Base-by-base conservation (phyloP, 1,140 invertebrate genomes). In the Temnothorax longispinosus region DNA sequence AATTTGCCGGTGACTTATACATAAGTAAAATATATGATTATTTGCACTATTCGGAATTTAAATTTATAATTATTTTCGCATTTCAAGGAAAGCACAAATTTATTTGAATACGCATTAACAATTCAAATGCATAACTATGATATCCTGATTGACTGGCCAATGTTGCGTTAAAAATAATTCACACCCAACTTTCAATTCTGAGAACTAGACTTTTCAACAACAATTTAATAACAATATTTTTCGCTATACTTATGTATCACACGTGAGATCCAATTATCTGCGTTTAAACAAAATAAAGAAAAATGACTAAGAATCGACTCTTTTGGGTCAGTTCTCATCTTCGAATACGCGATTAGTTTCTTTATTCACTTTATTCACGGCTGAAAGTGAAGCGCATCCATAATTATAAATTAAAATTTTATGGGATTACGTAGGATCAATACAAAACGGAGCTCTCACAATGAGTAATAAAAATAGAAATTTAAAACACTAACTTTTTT, bases 361-460 rank as follows among this genome's bases (percentile, higher is more conserved):
- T 54, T 54, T 54, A 35, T 54, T 1, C 5, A n/a, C 8, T 13
- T 54, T 0, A 21, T 54, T 74, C n/a, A n/a, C 27, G 2, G 10
- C 11, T 18, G 10, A 35, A 52, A 52, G 7, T 35, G 27, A 72
- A 35, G n/a, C 32, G 13, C 0, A 15, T 69, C 4, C 21, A n/a
- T 71, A 72, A 35, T 35, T 56, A 11, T 38, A 7, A 74, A 74
- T 38, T 56, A 7, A 56, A 21, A 74, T 56, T 56, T 74, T 56
- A 58, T 27, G 0, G 38, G n/a, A 21, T 58, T 2, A n/a, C n/a
- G 18, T 10, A 27, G 13, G 41, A 11, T 52, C 18, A 41, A 74
- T 56, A 13, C 13, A 27, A 13, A 58, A 75, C 38, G 8, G 1
- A 58, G 15, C 13, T 27, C 38, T 58, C 6, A 5, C 4, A 0